Evolutionary conservation across 2,888 invertebrate genomes (phyloP).

Genomic region (Electrophaes corylata): DNA sequence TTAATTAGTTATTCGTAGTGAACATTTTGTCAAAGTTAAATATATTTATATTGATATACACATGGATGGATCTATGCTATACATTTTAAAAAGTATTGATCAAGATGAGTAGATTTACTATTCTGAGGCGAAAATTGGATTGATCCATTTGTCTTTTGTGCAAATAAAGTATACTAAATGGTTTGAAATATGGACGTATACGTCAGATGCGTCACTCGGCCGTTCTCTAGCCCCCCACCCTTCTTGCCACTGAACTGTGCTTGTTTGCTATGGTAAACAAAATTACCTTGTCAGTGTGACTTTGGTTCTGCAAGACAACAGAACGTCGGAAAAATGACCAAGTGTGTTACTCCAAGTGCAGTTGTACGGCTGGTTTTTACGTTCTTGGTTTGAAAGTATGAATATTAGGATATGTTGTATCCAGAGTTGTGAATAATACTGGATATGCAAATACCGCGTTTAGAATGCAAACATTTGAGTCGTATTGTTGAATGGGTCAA

Average conservation of each 20-base stretch:
- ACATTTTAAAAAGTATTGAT: constrained; percentile 11
- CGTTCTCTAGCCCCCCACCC: no score
- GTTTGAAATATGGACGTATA: no score
- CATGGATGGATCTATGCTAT: constrained; percentile 31
- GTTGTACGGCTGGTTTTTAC: no score
- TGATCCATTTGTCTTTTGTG: constrained; percentile 11
- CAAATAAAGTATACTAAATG: not conserved
- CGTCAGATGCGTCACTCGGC: no score
- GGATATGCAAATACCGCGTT: not conserved
- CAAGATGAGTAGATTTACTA: not conserved
- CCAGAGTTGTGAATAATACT: not conserved
- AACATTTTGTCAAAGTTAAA: constrained; percentile 34
- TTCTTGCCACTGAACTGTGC: no score
- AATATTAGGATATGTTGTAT: not conserved
- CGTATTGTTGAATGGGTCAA: constrained; percentile 9
- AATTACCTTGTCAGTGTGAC: no score
- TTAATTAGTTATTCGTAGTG: constrained; percentile 35
- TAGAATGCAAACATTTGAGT: not conserved
- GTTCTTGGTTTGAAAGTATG: not conserved
- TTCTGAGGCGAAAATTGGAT: constrained; percentile 9
- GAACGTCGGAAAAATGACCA: no score
- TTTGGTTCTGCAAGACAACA: no score
- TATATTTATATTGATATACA: constrained; percentile 38
- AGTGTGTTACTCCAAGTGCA: no score
- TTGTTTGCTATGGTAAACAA: no score